Conservation (phyloP, 2,888 invertebrate genomes). For the Trilocha varians region DNA sequence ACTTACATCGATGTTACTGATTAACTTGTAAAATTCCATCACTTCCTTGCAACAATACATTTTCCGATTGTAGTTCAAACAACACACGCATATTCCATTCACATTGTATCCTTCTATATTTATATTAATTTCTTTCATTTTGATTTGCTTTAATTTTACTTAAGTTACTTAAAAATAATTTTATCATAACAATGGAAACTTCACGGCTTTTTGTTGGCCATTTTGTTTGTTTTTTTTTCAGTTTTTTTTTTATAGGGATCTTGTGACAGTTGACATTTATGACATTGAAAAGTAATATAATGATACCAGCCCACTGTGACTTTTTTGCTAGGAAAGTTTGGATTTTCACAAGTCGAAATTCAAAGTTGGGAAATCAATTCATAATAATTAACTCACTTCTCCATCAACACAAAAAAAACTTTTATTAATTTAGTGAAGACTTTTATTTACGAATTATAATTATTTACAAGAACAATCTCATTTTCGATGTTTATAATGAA, state of each 20-base stretch:
- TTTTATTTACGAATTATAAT: neutral
- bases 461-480: slow-evolving; percentile 4
- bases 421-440: neutral
- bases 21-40: slow-evolving; percentile 43
- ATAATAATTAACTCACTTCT: too few species aligned
- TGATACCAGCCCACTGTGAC: too few species aligned
- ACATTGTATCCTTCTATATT: slow-evolving; percentile 67
- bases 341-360: too few species aligned
- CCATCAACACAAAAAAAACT: too few species aligned
- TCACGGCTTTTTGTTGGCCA: slow-evolving; percentile 61
- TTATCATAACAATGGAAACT: slow-evolving; percentile 43
- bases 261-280: neutral
- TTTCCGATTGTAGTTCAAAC: slow-evolving; percentile 55
- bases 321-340: too few species aligned
- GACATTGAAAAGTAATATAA: too few species aligned
- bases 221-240: slow-evolving; percentile 28
- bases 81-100: slow-evolving; percentile 63
- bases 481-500: slow-evolving; percentile 69
- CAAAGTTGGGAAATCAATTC: too few species aligned
- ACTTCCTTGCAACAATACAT: slow-evolving; percentile 47
- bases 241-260: slow-evolving; percentile 1
- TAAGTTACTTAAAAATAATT: slow-evolving; percentile 18
- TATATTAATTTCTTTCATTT: slow-evolving; percentile 62
- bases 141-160: slow-evolving; percentile 7
- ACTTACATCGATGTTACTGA: slow-evolving; percentile 60